Evolutionary conservation across 2,113 vertebrate species (phyloP).

Genomic region (Noturus placidus): DNA sequence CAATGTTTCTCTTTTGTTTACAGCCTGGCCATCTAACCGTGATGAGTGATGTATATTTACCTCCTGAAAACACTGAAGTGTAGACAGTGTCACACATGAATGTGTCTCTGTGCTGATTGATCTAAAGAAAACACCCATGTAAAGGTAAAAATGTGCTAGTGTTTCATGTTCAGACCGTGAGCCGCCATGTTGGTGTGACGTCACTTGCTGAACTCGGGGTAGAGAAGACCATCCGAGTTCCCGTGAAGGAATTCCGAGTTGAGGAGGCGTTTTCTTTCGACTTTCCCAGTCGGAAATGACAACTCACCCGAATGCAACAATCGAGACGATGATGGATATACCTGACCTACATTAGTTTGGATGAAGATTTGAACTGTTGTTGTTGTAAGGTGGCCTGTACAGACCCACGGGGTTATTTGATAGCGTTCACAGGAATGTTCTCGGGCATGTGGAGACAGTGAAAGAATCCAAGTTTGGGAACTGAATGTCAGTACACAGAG

Average conservation of each 20-base stretch:
- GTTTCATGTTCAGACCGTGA: no score
- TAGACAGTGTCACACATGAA: no score
- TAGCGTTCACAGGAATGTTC: slow-evolving; percentile 58
- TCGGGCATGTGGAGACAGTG: slow-evolving; percentile 67
- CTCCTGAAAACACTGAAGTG: no score
- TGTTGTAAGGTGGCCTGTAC: not conserved
- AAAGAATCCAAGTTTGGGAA: slow-evolving; percentile 37
- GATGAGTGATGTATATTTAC: no score
- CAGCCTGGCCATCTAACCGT: no score
- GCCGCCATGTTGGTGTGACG: no score
- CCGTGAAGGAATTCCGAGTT: not conserved
- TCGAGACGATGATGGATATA: not conserved
- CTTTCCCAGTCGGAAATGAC: not conserved
- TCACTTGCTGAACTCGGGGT: no score
- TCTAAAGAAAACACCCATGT: no score
- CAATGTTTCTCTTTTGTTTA: no score
- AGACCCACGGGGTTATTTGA: not conserved
- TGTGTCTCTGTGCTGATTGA: no score
- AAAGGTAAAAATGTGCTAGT: no score
- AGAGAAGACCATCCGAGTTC: no score
- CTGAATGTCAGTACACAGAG: not conserved
- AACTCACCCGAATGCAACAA: not conserved
- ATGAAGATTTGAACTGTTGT: not conserved
- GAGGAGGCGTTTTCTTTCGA: not conserved
- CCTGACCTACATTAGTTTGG: not conserved